Conservation (phyloP, 2,888 invertebrate species). For the Exocentrus adspersus region DNA sequence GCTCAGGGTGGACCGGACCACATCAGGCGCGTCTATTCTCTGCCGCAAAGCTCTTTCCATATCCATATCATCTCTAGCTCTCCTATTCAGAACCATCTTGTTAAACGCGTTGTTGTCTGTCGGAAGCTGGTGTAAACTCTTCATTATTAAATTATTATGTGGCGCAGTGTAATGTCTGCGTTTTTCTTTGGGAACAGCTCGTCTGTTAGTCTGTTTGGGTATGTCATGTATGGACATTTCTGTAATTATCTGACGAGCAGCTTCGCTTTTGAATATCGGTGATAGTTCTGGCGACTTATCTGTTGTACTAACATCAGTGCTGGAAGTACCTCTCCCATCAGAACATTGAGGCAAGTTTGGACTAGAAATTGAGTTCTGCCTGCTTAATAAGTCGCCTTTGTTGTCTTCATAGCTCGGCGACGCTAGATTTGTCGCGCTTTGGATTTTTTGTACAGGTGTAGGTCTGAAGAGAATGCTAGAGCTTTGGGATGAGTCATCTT, state of each 20-base stretch:
- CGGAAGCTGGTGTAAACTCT: conserved; percentile 57
- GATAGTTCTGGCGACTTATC: conserved; percentile 71
- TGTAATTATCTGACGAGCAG: conserved; percentile 85
- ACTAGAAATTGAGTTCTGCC: conserved; percentile 52
- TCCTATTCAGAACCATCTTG: conserved; percentile 54
- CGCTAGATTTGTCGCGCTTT: conserved; percentile 25
- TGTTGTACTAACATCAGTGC: conserved; percentile 48
- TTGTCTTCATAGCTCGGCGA: conserved; percentile 48
- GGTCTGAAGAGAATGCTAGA: conserved; percentile 55
- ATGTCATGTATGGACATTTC: conserved; percentile 71
- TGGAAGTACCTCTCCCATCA: conserved; percentile 43
- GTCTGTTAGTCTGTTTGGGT: conserved; percentile 62
- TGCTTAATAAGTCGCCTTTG: conserved; percentile 45
- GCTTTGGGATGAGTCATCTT: conserved; percentile 58
- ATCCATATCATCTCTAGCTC: conserved; percentile 85
- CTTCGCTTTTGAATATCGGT: conserved; percentile 87
- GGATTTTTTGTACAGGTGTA: conserved; percentile 42
- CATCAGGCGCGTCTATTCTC: conserved; percentile 83
- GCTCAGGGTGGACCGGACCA: conserved; percentile 83
- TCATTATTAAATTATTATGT: conserved; percentile 64
- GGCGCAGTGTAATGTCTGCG: conserved; percentile 89
- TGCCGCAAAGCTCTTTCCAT: conserved; percentile 86
- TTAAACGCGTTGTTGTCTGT: conserved; percentile 55
- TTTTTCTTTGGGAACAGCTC: conserved; percentile 84
- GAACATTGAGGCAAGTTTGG: conserved; percentile 53